A percentile compares a stretch with the other conserved stretches of the same genome.
Evolutionary conservation across 2,888 invertebrate species (phyloP).

Genomic region (Iphiclides podalirius): DNA sequence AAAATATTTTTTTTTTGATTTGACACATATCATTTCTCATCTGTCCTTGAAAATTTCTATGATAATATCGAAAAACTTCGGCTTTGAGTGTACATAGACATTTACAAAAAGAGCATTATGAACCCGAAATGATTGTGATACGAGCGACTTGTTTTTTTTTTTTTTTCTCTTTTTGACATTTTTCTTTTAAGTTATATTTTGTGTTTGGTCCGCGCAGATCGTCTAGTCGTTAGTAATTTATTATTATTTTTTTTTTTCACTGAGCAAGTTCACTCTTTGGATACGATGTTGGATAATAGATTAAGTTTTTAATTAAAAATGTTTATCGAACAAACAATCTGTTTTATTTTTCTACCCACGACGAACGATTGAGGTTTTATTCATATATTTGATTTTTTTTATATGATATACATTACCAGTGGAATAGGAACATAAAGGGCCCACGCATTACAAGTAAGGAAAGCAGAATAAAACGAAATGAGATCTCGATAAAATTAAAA

Average conservation of each 20-base stretch:
- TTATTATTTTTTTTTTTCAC: slow-evolving; percentile 48
- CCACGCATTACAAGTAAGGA: no score
- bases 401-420: no score
- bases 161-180: slow-evolving; percentile 19
- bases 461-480: no score
- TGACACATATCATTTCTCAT: background rate
- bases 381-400: no score
- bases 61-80: background rate
- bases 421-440: no score
- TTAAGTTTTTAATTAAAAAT: slow-evolving; percentile 74
- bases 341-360: slow-evolving; percentile 36
- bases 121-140: slow-evolving; percentile 15
- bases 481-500: no score
- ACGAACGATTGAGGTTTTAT: no score
- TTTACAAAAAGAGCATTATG: slow-evolving; percentile 1
- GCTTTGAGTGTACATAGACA: slow-evolving; percentile 1
- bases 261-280: slow-evolving; percentile 46
- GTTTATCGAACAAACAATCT: slow-evolving; percentile 47
- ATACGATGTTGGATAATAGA: slow-evolving; percentile 60
- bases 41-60: background rate
- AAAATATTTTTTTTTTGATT: no score
- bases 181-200: slow-evolving; percentile 32
- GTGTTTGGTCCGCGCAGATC: slow-evolving; percentile 53
- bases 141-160: slow-evolving; percentile 6
- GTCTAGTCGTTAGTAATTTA: slow-evolving; percentile 75